Percentiles rank a stretch among this genome's conserved stretches.
Evolutionary conservation across 2,113 vertebrate species (phyloP).

Genomic region (Uria aalge): DNA sequence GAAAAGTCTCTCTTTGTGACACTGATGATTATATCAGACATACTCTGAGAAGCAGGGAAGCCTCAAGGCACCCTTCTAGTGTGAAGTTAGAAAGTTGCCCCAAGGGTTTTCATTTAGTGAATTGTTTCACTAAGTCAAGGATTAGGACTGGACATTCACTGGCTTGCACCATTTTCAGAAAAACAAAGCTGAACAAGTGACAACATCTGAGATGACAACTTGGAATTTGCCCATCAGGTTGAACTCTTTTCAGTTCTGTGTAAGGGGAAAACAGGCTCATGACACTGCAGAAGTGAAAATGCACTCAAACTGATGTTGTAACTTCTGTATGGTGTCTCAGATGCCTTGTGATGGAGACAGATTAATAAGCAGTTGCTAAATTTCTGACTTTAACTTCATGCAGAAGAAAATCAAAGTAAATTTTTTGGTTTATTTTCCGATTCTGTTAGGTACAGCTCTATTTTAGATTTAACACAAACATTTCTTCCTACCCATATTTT

Average conservation of each 20-base stretch:
- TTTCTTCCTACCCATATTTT: neutral
- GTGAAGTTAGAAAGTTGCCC: neutral
- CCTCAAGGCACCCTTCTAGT: neutral
- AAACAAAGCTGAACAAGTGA: neutral
- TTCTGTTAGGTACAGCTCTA: neutral
- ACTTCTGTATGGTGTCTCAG: neutral
- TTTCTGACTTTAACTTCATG: neutral
- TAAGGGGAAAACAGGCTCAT: neutral
- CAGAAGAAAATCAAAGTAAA: neutral
- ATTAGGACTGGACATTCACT: neutral
- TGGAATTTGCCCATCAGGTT: neutral
- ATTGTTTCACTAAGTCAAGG: neutral
- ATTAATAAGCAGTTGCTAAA: neutral
- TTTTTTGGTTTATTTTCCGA: neutral
- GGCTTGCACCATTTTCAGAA: neutral
- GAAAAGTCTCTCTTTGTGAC: neutral
- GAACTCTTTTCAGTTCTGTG: neutral
- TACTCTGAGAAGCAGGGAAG: neutral
- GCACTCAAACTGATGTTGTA: neutral
- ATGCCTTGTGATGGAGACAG: neutral
- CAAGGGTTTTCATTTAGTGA: neutral
- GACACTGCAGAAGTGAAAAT: neutral
- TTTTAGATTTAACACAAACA: neutral
- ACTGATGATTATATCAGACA: neutral
- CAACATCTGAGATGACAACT: neutral